Evolutionary conservation across 2,797 vertebrate species (phyloP).

Genomic region (Mormyrus proboscirostris): DNA sequence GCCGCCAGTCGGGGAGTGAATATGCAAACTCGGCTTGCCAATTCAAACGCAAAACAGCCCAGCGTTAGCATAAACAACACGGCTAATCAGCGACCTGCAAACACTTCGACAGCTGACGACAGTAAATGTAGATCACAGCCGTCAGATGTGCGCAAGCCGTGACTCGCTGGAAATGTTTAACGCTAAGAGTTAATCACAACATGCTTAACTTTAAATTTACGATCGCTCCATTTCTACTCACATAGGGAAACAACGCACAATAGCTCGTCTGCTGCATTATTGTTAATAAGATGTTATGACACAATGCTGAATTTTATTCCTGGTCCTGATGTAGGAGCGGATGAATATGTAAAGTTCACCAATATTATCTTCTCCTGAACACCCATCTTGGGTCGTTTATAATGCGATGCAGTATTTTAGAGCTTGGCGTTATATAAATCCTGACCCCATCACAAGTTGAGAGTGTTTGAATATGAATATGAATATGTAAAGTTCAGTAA

Average conservation of each 20-base stretch:
- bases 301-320: neutral
- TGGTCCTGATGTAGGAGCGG: neutral
- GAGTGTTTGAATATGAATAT: constrained; percentile 75
- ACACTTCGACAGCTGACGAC: neutral
- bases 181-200: neutral
- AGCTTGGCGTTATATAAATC: neutral
- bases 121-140: neutral
- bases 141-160: neutral
- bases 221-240: neutral
- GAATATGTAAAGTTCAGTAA: constrained; percentile 84
- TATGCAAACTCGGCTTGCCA: neutral
- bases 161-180: neutral
- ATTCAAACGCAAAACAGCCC: neutral
- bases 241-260: neutral
- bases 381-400: neutral
- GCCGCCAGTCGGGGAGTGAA: neutral
- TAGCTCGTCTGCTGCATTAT: neutral
- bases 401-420: neutral
- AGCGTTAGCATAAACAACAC: neutral
- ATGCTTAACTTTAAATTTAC: neutral
- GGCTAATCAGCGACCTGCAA: neutral
- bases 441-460: constrained; percentile 1
- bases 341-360: neutral
- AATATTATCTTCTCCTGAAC: neutral
- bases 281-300: neutral